Percentiles rank a stretch among this genome's conserved stretches.
Conservation (phyloP, 2,888 invertebrate genomes). For the Ectemnius lituratus region DNA sequence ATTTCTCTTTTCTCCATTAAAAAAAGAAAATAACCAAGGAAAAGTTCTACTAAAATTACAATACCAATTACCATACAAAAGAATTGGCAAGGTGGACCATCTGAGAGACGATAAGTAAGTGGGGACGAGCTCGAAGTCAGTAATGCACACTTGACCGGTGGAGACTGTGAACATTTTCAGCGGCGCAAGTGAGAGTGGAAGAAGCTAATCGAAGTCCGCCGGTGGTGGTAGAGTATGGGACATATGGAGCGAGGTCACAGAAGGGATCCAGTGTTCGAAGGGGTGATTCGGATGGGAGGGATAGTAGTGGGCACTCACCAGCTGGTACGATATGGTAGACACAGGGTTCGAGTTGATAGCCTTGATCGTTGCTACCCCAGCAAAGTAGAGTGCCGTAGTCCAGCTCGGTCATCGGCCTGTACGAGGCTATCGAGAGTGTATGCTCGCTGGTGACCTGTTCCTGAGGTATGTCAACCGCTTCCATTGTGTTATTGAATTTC, state of each 20-base stretch:
- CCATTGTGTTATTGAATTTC: constrained; percentile 88
- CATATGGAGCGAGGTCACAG: neutral
- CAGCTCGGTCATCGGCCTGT: constrained; percentile 85
- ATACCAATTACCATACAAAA: too few species aligned
- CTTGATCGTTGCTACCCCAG: constrained; percentile 87
- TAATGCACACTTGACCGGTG: too few species aligned
- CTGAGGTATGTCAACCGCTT: constrained; percentile 84
- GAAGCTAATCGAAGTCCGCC: too few species aligned
- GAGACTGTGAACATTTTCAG: too few species aligned
- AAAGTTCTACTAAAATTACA: too few species aligned
- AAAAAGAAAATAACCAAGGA: too few species aligned
- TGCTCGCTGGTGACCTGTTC: constrained; percentile 82
- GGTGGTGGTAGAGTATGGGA: neutral
- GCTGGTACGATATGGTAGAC: constrained; percentile 87
- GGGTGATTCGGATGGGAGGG: neutral
- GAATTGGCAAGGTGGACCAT: too few species aligned
- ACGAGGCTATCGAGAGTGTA: constrained; percentile 83
- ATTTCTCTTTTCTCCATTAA: too few species aligned
- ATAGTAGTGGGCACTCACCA: constrained; percentile 77
- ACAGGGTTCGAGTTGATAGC: constrained; percentile 86
- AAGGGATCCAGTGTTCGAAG: neutral
- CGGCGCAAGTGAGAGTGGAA: too few species aligned
- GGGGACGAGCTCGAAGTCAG: too few species aligned
- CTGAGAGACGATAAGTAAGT: too few species aligned
- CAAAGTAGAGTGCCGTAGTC: constrained; percentile 88